Conservation (phyloP, 2,797 vertebrate species). For the Cichlasoma orientale region DNA sequence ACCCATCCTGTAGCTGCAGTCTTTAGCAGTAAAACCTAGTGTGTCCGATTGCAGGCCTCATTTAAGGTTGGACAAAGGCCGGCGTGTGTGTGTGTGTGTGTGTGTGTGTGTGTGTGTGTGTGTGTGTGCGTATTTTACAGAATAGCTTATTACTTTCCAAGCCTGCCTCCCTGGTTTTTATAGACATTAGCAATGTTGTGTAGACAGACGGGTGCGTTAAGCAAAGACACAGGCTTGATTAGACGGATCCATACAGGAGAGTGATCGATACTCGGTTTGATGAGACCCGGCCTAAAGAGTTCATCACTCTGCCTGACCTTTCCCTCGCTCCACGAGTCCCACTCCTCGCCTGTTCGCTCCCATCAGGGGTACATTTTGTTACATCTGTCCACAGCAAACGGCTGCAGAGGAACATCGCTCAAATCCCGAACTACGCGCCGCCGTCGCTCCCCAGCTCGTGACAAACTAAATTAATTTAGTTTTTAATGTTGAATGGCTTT, state of each 20-base stretch:
- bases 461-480: conserved; percentile 21
- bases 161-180: conserved; percentile 6
- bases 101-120: neutral
- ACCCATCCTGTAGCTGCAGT: conserved; percentile 57
- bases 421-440: neutral
- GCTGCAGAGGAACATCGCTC: conserved; percentile 3
- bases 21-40: conserved; percentile 54
- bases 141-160: conserved; percentile 19
- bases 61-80: conserved; percentile 57
- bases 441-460: neutral
- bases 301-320: conserved; percentile 74
- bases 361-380: conserved; percentile 58
- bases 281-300: conserved; percentile 65
- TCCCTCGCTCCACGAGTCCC: conserved; percentile 41
- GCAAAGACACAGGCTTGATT: conserved; percentile 66
- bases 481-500: conserved; percentile 29
- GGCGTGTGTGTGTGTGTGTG: neutral
- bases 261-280: conserved; percentile 72
- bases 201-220: conserved; percentile 71
- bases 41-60: conserved; percentile 60
- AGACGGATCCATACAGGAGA: conserved; percentile 64
- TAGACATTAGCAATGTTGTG: conserved; percentile 31
- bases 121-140: conserved; percentile 12
- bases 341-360: conserved; percentile 36
- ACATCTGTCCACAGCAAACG: conserved; percentile 16